phyloP scores from a whole-genome alignment of 1,140 invertebrate genomes.

The Fopius arisanus region DNA sequence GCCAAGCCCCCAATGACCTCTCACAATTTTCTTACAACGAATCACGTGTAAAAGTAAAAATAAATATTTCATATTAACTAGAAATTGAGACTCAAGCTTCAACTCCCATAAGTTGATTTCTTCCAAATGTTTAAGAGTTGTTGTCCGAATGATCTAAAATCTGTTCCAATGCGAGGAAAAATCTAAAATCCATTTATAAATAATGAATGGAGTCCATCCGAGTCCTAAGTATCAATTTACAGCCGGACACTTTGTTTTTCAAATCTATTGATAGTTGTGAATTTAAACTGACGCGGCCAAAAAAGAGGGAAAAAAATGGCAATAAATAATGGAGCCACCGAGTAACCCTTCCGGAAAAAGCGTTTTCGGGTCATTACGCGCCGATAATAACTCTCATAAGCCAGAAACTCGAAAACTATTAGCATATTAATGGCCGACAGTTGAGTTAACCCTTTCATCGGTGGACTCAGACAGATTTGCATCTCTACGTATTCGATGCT shows the following conservation, averaged over 20 bases:
- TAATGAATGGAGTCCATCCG: no score
- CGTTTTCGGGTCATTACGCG: constrained; percentile 64
- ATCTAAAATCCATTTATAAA: no score
- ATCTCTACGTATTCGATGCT: constrained; percentile 42
- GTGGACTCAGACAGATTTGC: constrained; percentile 60
- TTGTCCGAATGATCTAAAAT: no score
- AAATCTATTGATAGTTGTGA: neutral
- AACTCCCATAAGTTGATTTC: no score
- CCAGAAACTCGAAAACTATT: constrained; percentile 65
- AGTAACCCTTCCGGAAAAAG: constrained; percentile 64
- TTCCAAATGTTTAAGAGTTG: no score
- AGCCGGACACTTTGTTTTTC: neutral
- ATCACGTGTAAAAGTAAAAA: no score
- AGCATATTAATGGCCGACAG: constrained; percentile 67
- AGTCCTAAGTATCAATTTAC: no score
- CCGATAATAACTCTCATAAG: constrained; percentile 63
- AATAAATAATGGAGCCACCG: constrained; percentile 29
- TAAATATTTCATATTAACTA: no score
- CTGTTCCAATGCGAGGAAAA: no score
- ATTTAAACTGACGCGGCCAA: neutral
- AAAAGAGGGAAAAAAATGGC: constrained; percentile 8
- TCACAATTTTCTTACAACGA: no score
- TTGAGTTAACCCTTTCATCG: constrained; percentile 67
- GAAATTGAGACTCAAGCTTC: no score
- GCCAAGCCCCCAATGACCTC: no score